These are phyloP conservation scores for Gymnorhina tibicen DNA, from an alignment of 2,113 vertebrate species.

Conservation along the genomic window DNA sequence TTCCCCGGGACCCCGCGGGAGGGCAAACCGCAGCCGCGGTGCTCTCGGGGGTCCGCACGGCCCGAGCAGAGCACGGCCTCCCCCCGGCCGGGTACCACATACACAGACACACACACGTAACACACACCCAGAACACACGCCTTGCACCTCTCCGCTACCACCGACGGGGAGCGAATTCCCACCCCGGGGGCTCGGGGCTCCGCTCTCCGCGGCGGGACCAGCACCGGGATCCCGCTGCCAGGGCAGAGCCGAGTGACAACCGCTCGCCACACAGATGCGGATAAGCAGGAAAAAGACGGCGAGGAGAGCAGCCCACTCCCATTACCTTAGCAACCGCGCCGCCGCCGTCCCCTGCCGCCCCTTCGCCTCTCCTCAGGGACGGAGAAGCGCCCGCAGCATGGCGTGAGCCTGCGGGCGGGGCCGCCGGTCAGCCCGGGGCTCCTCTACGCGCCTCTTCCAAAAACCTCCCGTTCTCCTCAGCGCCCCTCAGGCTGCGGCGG, in stretches of 20 bases:
- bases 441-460: neutral
- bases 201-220: neutral
- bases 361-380: slow-evolving; percentile 34
- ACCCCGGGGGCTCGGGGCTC: neutral
- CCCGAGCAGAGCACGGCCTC: neutral
- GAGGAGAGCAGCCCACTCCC: neutral
- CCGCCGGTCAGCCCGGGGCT: slow-evolving; percentile 3
- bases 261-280: neutral
- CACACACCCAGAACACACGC: neutral
- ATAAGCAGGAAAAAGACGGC: neutral
- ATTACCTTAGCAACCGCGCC: slow-evolving; percentile 73
- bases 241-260: neutral
- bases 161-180: neutral
- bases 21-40: neutral
- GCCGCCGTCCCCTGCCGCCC: neutral
- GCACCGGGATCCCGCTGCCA: neutral
- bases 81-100: neutral
- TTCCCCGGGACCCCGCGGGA: neutral
- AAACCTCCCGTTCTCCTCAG: neutral
- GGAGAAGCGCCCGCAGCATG: slow-evolving; percentile 38
- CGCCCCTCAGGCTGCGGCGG: neutral
- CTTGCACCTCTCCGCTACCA: neutral
- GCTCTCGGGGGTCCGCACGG: neutral
- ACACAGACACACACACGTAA: neutral
- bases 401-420: neutral